Conservation (phyloP, 2,888 invertebrate genomes). For the Limnephilus rhombicus region DNA sequence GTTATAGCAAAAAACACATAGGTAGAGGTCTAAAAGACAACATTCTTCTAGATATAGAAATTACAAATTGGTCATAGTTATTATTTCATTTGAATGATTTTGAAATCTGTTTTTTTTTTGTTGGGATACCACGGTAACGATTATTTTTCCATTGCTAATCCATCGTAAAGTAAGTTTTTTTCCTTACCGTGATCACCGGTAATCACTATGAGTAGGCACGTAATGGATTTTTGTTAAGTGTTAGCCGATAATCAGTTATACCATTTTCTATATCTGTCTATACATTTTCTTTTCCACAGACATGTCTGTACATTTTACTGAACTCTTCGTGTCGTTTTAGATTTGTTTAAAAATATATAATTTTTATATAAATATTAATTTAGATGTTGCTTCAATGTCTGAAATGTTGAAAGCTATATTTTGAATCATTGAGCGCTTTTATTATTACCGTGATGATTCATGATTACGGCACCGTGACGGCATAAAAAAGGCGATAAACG, state of each 20-base stretch:
- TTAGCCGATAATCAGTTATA: background rate
- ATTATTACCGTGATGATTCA: too few species aligned
- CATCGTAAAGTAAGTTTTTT: background rate
- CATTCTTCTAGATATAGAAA: background rate
- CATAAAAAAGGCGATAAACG: too few species aligned
- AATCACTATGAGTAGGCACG: too few species aligned
- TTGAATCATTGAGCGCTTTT: background rate
- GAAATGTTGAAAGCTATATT: background rate
- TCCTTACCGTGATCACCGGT: background rate
- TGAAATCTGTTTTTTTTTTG: background rate
- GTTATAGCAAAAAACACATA: conserved; percentile 71
- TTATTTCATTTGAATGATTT: background rate
- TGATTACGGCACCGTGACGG: too few species aligned
- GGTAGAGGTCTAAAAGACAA: background rate
- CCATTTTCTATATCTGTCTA: background rate
- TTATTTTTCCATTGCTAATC: background rate
- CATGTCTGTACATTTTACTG: background rate
- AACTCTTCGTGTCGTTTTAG: background rate
- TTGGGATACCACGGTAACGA: background rate
- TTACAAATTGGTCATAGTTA: background rate
- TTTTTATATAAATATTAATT: background rate
- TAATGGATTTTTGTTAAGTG: background rate
- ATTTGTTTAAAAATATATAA: background rate
- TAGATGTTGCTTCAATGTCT: background rate
- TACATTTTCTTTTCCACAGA: background rate